A percentile compares a stretch with the other conserved stretches of the same genome.
Evolutionary conservation across 1,140 invertebrate genomes (phyloP).

Genomic region (Cyphomyrmex costatus): DNA sequence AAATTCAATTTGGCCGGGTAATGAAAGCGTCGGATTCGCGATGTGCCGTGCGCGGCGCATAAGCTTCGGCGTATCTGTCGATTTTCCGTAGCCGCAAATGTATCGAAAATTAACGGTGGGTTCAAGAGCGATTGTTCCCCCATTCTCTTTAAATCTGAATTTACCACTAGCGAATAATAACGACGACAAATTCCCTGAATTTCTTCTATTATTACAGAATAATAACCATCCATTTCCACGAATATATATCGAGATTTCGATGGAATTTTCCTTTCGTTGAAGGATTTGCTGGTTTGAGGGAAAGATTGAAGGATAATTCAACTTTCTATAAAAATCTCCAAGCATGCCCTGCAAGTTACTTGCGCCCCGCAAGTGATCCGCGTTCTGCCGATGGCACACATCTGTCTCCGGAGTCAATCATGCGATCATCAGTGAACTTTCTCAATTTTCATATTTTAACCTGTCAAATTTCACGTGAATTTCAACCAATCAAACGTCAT

Average conservation of each 20-base stretch:
- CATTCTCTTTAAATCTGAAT: neutral
- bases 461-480: slow-evolving; percentile 20
- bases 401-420: slow-evolving; percentile 48
- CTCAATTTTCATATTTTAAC: slow-evolving; percentile 45
- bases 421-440: slow-evolving; percentile 40
- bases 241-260: neutral
- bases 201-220: neutral
- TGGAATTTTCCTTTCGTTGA: neutral
- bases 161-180: neutral
- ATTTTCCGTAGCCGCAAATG: slow-evolving; percentile 57
- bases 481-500: slow-evolving; percentile 37
- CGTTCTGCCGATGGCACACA: slow-evolving; percentile 22
- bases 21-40: slow-evolving; percentile 69
- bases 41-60: slow-evolving; percentile 19
- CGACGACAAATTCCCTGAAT: neutral
- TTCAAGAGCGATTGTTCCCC: neutral
- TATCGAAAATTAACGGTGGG: slow-evolving; percentile 31
- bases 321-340: slow-evolving; percentile 35
- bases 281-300: neutral
- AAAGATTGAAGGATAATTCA: slow-evolving; percentile 21
- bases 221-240: neutral
- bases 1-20: slow-evolving; percentile 65
- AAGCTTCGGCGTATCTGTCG: slow-evolving; percentile 60
- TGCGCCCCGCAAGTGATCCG: slow-evolving; percentile 19
- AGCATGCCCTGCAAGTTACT: slow-evolving; percentile 10